Base-by-base conservation (phyloP, 2,797 vertebrate species). In the Onychomys arenicola region DNA sequence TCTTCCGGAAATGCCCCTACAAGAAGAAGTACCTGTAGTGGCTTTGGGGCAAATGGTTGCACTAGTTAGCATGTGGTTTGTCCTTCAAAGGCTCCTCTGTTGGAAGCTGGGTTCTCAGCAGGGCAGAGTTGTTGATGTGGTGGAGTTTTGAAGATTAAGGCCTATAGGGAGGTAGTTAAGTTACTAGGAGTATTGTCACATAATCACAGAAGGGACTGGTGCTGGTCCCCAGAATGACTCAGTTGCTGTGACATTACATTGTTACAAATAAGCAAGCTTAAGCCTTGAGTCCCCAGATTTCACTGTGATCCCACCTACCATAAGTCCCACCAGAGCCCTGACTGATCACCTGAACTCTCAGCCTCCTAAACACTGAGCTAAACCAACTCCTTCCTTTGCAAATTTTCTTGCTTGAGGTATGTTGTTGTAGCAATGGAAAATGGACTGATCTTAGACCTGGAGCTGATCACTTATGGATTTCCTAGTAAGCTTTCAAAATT, bases 391-490 rank as follows among this genome's bases (percentile, higher is more conserved):
- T 82, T 82, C 37, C 43, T 65, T 75, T 75, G 34, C 21, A 75
- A 73, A 73, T 11, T n/a, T 19, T 23, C 37, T 46, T 11, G n/a
- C 37, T 81, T 69, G 21, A 1, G 11, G 32, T 25, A 43, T 37
- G 40, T 67, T 57, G 59, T 37, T n/a, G 27, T n/a, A 49, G 59
- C 23, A 46, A 69, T 43, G 34, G 40, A 67, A 75, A 63, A 83
- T 3, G 2, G 6, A 9, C 55, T 46, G 32, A n/a, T 55, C 23
- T 59, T 19, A 46, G 0, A 0, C 32, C 55, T 76, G 49, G 2
- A 96, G 14, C 25, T 82, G 29, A 80, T 86, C 6, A 57, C 52
- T 86, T 93, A 91, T 61, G 83, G 25, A 95, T 86, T 96, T 95
- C 89, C 73, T 69, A 90, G 57, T 94, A 89, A 92, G 52, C 34